phyloP scores from a whole-genome alignment of 2,888 invertebrate genomes.

The Oscheius sp. region DNA sequence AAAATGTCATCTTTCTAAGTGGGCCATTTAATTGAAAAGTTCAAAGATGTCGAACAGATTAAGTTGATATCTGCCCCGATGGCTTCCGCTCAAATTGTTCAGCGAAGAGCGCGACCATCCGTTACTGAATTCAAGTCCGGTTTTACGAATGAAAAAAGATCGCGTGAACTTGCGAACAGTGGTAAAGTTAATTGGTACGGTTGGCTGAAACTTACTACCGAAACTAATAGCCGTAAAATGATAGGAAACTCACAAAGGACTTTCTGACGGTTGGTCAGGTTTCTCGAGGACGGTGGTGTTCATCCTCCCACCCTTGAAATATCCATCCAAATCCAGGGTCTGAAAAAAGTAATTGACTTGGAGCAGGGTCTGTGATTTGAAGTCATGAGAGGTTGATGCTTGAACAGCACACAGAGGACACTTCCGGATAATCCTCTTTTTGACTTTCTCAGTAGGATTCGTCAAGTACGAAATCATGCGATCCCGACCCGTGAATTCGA shows the following conservation, averaged over 20 bases:
- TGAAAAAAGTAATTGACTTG: constrained; percentile 21
- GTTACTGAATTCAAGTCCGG: background rate
- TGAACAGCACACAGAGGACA: background rate
- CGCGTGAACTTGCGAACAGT: background rate
- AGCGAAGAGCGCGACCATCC: background rate
- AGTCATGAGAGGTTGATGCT: constrained; percentile 13
- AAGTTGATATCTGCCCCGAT: too few species aligned
- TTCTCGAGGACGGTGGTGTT: constrained; percentile 24
- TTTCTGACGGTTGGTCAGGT: constrained; percentile 1
- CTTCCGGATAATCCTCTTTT: constrained; percentile 6
- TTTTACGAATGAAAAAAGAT: background rate
- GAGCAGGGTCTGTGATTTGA: background rate
- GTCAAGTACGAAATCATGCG: background rate
- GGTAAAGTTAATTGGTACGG: too few species aligned
- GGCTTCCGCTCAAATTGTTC: too few species aligned
- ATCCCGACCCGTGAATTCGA: background rate
- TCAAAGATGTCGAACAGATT: too few species aligned
- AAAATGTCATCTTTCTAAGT: background rate
- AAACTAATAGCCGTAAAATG: background rate
- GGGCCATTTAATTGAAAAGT: too few species aligned
- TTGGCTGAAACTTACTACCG: too few species aligned
- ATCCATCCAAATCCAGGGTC: constrained; percentile 36
- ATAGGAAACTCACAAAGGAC: constrained; percentile 18
- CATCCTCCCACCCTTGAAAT: constrained; percentile 35
- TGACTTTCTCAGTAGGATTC: background rate